Percentiles rank a stretch among this genome's conserved stretches.
Evolutionary conservation across 2,888 invertebrate genomes (phyloP).

Genomic region (Branchipolynoe longqiensis): DNA sequence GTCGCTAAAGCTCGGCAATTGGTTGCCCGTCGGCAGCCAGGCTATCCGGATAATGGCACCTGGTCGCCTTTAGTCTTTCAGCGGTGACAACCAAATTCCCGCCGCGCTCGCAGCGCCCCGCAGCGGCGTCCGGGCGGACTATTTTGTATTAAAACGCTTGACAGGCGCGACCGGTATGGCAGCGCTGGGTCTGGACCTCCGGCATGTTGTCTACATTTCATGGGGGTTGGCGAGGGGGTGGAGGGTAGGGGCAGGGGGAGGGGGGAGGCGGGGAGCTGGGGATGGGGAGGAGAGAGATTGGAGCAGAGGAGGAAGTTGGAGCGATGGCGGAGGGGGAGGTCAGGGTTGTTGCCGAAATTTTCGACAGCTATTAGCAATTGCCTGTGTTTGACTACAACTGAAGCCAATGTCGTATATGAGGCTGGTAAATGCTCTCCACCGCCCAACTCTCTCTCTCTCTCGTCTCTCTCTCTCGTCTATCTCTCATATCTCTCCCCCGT

Average conservation of each 20-base stretch:
- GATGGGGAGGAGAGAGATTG: too few species aligned
- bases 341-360: background rate
- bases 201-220: too few species aligned
- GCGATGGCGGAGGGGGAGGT: too few species aligned
- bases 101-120: background rate
- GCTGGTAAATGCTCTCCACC: too few species aligned
- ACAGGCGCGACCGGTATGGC: background rate
- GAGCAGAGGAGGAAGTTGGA: too few species aligned
- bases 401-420: background rate
- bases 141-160: slow-evolving; percentile 26
- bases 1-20: slow-evolving; percentile 18
- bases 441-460: too few species aligned
- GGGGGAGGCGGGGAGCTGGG: too few species aligned
- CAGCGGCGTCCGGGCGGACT: background rate
- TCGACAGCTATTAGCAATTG: slow-evolving; percentile 18
- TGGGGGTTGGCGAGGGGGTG: too few species aligned
- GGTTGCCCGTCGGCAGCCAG: background rate
- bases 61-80: background rate
- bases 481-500: too few species aligned
- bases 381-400: background rate
- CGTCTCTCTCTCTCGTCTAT: too few species aligned
- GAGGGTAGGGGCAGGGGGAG: too few species aligned
- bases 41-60: background rate
- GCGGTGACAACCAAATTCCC: slow-evolving; percentile 27
- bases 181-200: too few species aligned